Evolutionary conservation across 1,140 invertebrate genomes (phyloP).

Genomic region (Caenorhabditis remanei): DNA sequence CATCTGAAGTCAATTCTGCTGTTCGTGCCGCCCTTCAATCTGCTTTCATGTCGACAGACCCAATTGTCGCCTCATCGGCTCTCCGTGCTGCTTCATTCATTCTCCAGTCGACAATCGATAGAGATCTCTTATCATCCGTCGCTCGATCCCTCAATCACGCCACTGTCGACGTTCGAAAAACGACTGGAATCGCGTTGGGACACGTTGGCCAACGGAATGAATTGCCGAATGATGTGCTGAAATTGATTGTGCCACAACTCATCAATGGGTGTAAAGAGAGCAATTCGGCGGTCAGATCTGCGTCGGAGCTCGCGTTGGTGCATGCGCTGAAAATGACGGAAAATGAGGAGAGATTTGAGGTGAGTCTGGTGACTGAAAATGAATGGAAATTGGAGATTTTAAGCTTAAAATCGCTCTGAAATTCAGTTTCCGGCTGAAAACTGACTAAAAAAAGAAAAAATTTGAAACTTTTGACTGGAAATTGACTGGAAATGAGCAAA

Average conservation of each 20-base stretch:
- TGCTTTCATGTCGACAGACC: constrained; percentile 34
- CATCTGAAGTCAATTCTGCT: constrained; percentile 16
- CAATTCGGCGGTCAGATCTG: constrained; percentile 36
- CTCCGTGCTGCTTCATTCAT: constrained; percentile 11
- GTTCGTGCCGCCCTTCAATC: neutral
- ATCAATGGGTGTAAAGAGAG: constrained; percentile 60
- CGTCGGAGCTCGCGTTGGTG: constrained; percentile 51
- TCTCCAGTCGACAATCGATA: constrained; percentile 1
- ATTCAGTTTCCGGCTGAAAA: too few species aligned
- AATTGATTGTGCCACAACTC: constrained; percentile 57
- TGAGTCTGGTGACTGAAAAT: constrained; percentile 3
- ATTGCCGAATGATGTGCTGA: constrained; percentile 48
- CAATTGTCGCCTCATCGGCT: constrained; percentile 33
- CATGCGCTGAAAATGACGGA: constrained; percentile 42
- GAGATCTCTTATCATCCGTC: neutral
- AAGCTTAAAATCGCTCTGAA: too few species aligned
- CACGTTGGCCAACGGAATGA: neutral
- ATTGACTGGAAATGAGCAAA: too few species aligned
- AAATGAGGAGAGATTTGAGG: constrained; percentile 38
- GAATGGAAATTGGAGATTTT: too few species aligned
- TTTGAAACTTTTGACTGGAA: too few species aligned
- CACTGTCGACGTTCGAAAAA: constrained; percentile 46
- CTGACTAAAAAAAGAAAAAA: too few species aligned
- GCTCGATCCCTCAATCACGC: constrained; percentile 51
- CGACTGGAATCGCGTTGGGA: constrained; percentile 27